Conservation (phyloP, 1,140 invertebrate species). For the Helicoverpa zea region DNA sequence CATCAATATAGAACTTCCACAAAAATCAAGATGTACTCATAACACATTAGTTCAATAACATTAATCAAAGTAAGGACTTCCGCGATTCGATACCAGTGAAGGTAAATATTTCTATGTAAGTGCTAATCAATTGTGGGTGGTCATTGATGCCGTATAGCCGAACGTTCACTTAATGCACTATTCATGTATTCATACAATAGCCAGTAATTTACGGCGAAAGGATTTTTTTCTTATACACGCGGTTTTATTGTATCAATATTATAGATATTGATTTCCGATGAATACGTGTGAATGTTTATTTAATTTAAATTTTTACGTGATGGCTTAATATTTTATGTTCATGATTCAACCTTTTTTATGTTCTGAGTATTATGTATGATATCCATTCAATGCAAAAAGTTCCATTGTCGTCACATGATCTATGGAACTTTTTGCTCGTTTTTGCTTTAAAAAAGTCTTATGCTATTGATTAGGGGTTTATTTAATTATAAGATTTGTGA, state of each 20-base stretch:
- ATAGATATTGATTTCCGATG: background rate
- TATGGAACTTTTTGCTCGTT: too few species aligned
- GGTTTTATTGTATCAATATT: background rate
- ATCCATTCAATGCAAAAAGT: too few species aligned
- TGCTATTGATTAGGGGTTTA: too few species aligned
- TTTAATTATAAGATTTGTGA: too few species aligned
- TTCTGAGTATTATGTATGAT: too few species aligned
- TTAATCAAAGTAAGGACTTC: background rate
- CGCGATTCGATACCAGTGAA: background rate
- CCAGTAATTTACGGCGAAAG: conserved; percentile 24
- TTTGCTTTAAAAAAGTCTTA: too few species aligned
- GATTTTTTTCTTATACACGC: background rate
- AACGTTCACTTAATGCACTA: conserved; percentile 37
- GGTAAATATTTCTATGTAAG: conserved; percentile 20
- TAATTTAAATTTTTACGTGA: background rate
- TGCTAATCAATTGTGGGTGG: conserved; percentile 41
- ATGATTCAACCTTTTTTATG: background rate
- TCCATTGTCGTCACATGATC: too few species aligned
- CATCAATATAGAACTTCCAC: background rate
- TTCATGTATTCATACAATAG: conserved; percentile 46
- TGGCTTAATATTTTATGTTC: background rate
- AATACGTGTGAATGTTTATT: background rate
- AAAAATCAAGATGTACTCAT: background rate
- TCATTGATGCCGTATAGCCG: conserved; percentile 15
- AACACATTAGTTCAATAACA: background rate